Percentiles rank a stretch among this genome's conserved stretches.
phyloP scores from a whole-genome alignment of 1,140 invertebrate species.

The Paraescarpia echinospica region DNA sequence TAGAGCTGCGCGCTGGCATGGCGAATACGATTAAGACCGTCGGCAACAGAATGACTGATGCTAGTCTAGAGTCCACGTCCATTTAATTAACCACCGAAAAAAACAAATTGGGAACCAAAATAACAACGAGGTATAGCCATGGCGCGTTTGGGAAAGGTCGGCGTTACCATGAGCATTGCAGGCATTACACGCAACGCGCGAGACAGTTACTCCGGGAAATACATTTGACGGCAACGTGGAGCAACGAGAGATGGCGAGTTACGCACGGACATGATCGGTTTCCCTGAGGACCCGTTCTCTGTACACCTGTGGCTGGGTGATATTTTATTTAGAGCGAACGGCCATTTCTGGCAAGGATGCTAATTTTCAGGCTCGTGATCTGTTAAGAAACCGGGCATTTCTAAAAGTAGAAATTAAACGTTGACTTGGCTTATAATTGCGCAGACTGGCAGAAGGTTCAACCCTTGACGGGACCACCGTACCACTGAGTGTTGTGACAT shows the following conservation, averaged over 20 bases:
- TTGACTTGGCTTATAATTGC: not conserved
- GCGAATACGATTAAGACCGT: not conserved
- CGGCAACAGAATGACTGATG: not conserved
- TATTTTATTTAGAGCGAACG: not conserved
- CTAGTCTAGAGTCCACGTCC: not conserved
- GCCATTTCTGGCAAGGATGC: not conserved
- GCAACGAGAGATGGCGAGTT: not conserved
- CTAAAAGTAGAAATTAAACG: constrained; percentile 1
- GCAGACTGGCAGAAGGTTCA: not conserved
- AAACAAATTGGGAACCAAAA: not conserved
- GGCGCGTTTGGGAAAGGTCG: not conserved
- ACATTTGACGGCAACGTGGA: not conserved
- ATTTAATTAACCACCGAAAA: not conserved
- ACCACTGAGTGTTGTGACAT: not conserved
- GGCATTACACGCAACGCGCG: not conserved
- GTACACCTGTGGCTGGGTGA: not conserved
- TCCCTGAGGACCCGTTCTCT: not conserved
- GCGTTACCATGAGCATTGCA: not conserved
- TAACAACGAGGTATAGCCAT: not conserved
- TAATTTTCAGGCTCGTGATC: not conserved
- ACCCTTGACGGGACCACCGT: not conserved
- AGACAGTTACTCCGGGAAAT: not conserved
- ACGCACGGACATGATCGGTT: not conserved
- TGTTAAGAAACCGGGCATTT: not conserved
- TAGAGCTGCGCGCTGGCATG: not conserved